These are phyloP conservation scores for Disparrhopalites patrizii DNA, from an alignment of 2,888 invertebrate species.

Conservation along the genomic window DNA sequence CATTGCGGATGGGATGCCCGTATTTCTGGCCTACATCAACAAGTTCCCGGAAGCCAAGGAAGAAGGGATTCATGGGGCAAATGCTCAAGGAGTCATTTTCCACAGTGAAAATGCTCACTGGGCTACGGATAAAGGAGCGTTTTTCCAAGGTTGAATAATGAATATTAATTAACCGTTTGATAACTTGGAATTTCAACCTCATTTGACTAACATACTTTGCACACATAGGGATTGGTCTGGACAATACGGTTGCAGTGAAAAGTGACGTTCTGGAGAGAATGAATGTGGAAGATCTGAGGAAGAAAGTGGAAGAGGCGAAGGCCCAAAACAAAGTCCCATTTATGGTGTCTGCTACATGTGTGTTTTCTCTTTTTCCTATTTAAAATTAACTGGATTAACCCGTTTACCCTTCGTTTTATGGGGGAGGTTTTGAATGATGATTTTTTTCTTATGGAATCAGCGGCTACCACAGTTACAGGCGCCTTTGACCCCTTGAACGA, in stretches of 20 bases:
- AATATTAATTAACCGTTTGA: background rate
- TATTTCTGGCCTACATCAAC: constrained; percentile 7
- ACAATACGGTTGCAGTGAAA: constrained; percentile 1
- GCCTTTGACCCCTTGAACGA: constrained; percentile 7
- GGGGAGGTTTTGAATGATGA: no score
- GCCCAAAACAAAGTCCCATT: constrained; percentile 1
- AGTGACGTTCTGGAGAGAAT: constrained; percentile 6
- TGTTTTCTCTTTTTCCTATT: no score
- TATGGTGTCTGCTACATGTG: background rate
- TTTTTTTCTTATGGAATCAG: no score
- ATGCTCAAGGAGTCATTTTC: background rate
- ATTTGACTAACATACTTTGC: background rate
- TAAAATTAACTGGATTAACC: no score
- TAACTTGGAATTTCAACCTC: background rate
- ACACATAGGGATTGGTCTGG: constrained; percentile 12
- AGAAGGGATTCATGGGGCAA: background rate
- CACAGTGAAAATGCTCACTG: constrained; percentile 5
- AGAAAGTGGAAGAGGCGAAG: background rate
- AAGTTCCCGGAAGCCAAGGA: constrained; percentile 2
- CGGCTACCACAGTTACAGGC: constrained; percentile 26
- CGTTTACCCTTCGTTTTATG: no score
- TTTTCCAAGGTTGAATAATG: constrained; percentile 11
- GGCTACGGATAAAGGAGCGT: constrained; percentile 14
- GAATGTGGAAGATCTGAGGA: background rate
- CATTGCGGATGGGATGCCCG: background rate